phyloP scores from a whole-genome alignment of 2,113 vertebrate genomes.

The Megaleporinus macrocephalus region DNA sequence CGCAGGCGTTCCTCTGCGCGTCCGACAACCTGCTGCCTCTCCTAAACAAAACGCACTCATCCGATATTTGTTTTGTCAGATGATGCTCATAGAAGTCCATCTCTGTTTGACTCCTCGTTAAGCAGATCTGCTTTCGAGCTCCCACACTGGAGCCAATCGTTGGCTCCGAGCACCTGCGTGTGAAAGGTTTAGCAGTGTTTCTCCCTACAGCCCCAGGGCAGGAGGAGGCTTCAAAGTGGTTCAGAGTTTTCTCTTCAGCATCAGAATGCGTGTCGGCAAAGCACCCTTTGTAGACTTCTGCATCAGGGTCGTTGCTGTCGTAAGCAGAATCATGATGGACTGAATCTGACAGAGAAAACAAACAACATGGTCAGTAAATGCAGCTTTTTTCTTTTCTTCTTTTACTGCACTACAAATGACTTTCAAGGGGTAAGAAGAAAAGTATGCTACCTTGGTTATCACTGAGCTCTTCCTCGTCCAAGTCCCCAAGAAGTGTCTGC shows the following conservation, averaged over 20 bases:
- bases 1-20: constrained; percentile 15
- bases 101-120: constrained; percentile 79
- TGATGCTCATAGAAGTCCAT: constrained; percentile 48
- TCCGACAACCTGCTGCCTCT: not conserved
- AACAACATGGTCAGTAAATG: not conserved
- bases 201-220: constrained; percentile 6
- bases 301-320: constrained; percentile 82
- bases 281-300: constrained; percentile 59
- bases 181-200: constrained; percentile 55
- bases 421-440: not conserved
- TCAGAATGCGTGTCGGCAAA: constrained; percentile 18
- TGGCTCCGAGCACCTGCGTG: constrained; percentile 83
- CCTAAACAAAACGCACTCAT: constrained; percentile 60
- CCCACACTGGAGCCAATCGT: constrained; percentile 59
- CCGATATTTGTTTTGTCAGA: constrained; percentile 65
- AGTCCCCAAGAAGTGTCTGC: constrained; percentile 55
- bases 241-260: constrained; percentile 38
- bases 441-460: constrained; percentile 78
- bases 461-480: constrained; percentile 73
- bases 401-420: not conserved
- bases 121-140: constrained; percentile 63
- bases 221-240: constrained; percentile 7
- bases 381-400: not conserved
- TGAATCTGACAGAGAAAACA: constrained; percentile 70
- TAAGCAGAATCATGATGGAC: constrained; percentile 86